phyloP scores from a whole-genome alignment of 2,113 vertebrate species.

The Bos indicus region DNA sequence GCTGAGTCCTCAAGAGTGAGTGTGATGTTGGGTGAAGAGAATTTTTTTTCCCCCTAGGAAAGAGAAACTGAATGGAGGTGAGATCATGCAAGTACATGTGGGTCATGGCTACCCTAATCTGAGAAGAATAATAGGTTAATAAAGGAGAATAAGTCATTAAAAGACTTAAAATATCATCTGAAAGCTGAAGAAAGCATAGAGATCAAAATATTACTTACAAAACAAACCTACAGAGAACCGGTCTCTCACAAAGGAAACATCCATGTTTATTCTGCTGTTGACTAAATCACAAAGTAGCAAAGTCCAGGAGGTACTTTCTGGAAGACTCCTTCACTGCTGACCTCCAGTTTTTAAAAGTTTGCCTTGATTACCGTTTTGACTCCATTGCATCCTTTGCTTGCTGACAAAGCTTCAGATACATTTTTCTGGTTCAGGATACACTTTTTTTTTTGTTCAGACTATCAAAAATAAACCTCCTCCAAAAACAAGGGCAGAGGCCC shows the following conservation, averaged over 20 bases:
- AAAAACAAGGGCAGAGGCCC: neutral
- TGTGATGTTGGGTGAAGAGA: neutral
- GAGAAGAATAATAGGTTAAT: neutral
- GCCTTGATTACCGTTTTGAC: neutral
- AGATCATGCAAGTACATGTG: neutral
- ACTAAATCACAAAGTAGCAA: neutral
- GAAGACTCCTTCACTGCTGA: neutral
- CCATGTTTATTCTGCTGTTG: neutral
- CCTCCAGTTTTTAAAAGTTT: neutral
- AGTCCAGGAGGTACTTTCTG: neutral
- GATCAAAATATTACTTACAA: neutral
- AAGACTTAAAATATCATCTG: neutral
- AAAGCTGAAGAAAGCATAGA: neutral
- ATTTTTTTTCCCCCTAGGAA: neutral
- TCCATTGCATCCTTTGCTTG: neutral
- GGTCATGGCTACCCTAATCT: neutral
- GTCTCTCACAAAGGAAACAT: neutral
- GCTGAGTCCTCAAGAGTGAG: neutral
- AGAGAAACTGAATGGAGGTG: neutral
- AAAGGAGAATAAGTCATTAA: neutral
- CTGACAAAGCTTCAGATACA: neutral
- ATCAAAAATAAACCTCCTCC: neutral
- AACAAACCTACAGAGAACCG: neutral
- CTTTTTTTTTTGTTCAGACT: neutral
- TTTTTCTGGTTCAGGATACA: neutral